A percentile compares a stretch with the other conserved stretches of the same genome.
These are phyloP conservation scores for Calycopis cecrops DNA, from an alignment of 1,140 invertebrate species.

Conservation along the genomic window DNA sequence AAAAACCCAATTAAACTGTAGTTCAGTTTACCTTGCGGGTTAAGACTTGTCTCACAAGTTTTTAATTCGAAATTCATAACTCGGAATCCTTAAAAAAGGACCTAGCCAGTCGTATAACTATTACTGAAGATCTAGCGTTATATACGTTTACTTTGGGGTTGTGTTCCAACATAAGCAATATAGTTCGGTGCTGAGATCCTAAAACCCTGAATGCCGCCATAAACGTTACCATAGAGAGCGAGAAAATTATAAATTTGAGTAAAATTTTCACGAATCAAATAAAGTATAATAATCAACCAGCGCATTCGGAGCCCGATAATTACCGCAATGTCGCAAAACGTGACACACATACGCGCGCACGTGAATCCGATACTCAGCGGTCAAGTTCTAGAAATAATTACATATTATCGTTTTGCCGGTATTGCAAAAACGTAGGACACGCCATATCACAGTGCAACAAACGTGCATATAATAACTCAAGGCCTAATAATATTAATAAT, in stretches of 20 bases:
- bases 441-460: slow-evolving; percentile 5
- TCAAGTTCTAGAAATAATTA: not conserved
- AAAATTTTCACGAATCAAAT: not conserved
- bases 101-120: slow-evolving; percentile 21
- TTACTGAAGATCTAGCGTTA: slow-evolving; percentile 24
- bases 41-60: slow-evolving; percentile 13
- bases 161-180: slow-evolving; percentile 16
- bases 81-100: slow-evolving; percentile 22
- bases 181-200: slow-evolving; percentile 19
- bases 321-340: not conserved
- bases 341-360: not conserved
- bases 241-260: slow-evolving; percentile 23
- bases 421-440: not conserved
- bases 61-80: slow-evolving; percentile 22
- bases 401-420: not conserved
- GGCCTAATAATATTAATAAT: slow-evolving; percentile 9
- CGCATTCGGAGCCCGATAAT: slow-evolving; percentile 6
- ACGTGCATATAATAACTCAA: slow-evolving; percentile 3
- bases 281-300: slow-evolving; percentile 6
- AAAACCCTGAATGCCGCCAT: slow-evolving; percentile 21
- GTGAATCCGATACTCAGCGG: not conserved
- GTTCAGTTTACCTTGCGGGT: slow-evolving; percentile 7
- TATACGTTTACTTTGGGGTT: slow-evolving; percentile 19
- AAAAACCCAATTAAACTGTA: slow-evolving; percentile 12
- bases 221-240: slow-evolving; percentile 22